Evolutionary conservation across 1,140 invertebrate species (phyloP).

Genomic region (Patella vulgata): DNA sequence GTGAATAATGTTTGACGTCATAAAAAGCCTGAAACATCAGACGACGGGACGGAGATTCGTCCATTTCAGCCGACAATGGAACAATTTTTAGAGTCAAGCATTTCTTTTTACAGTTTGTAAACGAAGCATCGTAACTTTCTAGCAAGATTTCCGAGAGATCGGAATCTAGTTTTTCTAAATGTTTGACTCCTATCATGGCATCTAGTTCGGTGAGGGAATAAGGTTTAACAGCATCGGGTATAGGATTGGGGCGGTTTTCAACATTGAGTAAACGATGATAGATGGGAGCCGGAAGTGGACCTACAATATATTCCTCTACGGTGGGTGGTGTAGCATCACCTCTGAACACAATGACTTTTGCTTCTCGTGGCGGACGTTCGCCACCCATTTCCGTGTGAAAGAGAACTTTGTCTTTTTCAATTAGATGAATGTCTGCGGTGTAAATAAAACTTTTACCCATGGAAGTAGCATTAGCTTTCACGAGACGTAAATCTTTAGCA

Average conservation of each 20-base stretch:
- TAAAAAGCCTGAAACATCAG: constrained; percentile 7
- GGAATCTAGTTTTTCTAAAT: too few relatives aligned
- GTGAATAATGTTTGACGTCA: constrained; percentile 1
- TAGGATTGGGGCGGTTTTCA: too few relatives aligned
- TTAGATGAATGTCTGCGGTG: constrained; percentile 36
- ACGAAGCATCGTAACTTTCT: constrained; percentile 4
- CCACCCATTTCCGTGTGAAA: constrained; percentile 37
- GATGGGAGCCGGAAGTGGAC: neutral
- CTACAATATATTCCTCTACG: constrained; percentile 35
- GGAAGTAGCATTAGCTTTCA: constrained; percentile 3
- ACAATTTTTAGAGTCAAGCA: constrained; percentile 16
- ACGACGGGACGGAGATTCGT: neutral
- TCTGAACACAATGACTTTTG: constrained; percentile 43
- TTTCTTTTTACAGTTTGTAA: neutral
- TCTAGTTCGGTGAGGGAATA: too few relatives aligned
- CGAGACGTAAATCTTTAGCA: constrained; percentile 30
- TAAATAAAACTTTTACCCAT: constrained; percentile 46
- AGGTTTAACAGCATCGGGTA: too few relatives aligned
- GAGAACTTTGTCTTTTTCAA: constrained; percentile 39
- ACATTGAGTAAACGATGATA: neutral
- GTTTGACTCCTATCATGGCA: too few relatives aligned
- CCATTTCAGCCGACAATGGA: neutral
- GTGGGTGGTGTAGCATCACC: constrained; percentile 35
- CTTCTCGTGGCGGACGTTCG: constrained; percentile 38
- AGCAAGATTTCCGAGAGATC: neutral